Conservation (phyloP, 2,113 vertebrate genomes). For the Panthera uncia region DNA sequence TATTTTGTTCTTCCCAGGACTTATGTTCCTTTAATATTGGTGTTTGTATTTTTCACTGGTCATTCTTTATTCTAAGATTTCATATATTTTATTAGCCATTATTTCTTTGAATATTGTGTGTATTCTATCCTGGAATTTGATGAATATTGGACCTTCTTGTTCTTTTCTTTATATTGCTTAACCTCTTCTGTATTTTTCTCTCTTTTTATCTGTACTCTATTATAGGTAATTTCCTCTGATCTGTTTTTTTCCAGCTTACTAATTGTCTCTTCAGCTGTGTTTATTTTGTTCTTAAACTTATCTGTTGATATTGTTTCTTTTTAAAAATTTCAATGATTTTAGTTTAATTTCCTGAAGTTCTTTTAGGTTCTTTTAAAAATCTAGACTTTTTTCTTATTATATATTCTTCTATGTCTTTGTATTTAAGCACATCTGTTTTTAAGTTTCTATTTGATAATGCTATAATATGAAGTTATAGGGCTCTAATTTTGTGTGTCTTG, state of each 20-base stretch:
- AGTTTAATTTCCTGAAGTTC: neutral
- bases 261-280: neutral
- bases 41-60: neutral
- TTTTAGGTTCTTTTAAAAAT: constrained; percentile 12
- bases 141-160: neutral
- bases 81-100: neutral
- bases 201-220: neutral
- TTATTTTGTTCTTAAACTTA: neutral
- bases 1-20: neutral
- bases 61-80: neutral
- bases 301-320: neutral
- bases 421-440: neutral
- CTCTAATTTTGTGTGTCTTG: constrained; percentile 2
- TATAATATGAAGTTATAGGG: neutral
- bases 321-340: neutral
- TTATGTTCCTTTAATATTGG: neutral
- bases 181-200: neutral
- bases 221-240: neutral
- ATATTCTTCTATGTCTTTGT: neutral
- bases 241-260: neutral
- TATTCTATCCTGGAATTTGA: neutral
- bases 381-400: neutral
- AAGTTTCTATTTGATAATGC: neutral
- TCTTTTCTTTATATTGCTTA: neutral
- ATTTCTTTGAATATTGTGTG: constrained; percentile 11